Percentiles rank a stretch among this genome's conserved stretches.
phyloP scores from a whole-genome alignment of 1,140 invertebrate genomes.

The Hermetia illucens region DNA sequence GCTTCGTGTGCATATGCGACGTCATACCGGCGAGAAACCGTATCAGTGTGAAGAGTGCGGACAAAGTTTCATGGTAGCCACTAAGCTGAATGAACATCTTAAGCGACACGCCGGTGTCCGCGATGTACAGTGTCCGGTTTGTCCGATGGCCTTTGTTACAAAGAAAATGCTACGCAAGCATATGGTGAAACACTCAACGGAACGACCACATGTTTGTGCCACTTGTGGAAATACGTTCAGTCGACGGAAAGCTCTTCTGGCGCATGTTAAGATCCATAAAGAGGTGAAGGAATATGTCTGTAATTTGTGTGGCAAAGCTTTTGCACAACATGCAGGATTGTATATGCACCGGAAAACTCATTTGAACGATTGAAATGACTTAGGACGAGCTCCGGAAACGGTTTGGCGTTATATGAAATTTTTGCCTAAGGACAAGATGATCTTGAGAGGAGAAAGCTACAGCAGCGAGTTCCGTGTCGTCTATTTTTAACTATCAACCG shows the following conservation, averaged over 20 bases:
- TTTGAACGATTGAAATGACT: background rate
- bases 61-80: slow-evolving; percentile 39
- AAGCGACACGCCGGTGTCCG: slow-evolving; percentile 21
- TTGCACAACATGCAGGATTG: slow-evolving; percentile 42
- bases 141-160: background rate
- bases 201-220: slow-evolving; percentile 51
- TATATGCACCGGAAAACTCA: slow-evolving; percentile 35
- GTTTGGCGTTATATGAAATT: no score
- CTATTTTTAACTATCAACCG: no score
- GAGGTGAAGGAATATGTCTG: slow-evolving; percentile 37
- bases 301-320: slow-evolving; percentile 32
- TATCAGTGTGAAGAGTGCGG: slow-evolving; percentile 52
- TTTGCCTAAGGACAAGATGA: no score
- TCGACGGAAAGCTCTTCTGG: slow-evolving; percentile 36
- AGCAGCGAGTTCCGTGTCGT: no score
- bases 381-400: no score
- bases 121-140: slow-evolving; percentile 15
- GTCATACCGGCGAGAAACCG: slow-evolving; percentile 58
- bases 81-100: slow-evolving; percentile 18
- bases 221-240: slow-evolving; percentile 48
- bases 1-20: slow-evolving; percentile 34
- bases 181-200: slow-evolving; percentile 44
- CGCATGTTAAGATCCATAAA: slow-evolving; percentile 43
- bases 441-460: no score
- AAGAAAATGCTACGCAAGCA: slow-evolving; percentile 29